Conservation (phyloP, 2,113 vertebrate genomes). For the Datnioides undecimradiatus region DNA sequence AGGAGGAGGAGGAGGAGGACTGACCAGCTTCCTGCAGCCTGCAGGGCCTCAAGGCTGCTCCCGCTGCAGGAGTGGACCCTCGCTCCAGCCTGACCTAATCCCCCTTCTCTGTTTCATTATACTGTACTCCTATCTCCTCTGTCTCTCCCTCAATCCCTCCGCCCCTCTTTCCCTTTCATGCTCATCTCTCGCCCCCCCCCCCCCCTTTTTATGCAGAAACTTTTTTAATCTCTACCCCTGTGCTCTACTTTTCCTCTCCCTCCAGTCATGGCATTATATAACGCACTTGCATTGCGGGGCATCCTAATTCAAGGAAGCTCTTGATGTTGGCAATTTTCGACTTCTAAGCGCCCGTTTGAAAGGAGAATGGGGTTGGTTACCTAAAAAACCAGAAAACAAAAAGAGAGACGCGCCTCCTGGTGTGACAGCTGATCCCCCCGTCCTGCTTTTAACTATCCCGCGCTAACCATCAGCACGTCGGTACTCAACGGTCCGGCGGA, state of each 20-base stretch:
- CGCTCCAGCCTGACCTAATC: slow-evolving; percentile 60
- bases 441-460: slow-evolving; percentile 48
- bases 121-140: slow-evolving; percentile 60
- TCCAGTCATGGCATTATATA: slow-evolving; percentile 80
- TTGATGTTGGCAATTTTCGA: slow-evolving; percentile 78
- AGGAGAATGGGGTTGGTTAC: slow-evolving; percentile 66
- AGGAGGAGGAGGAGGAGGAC: slow-evolving; percentile 12
- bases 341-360: slow-evolving; percentile 70
- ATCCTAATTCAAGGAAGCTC: slow-evolving; percentile 77
- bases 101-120: slow-evolving; percentile 54
- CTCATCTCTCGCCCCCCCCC: slow-evolving; percentile 45
- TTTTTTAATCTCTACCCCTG: slow-evolving; percentile 78
- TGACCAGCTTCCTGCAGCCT: slow-evolving; percentile 57
- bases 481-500: slow-evolving; percentile 40
- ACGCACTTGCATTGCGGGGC: slow-evolving; percentile 70
- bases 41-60: slow-evolving; percentile 33
- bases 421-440: slow-evolving; percentile 45
- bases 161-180: slow-evolving; percentile 59
- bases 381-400: slow-evolving; percentile 52
- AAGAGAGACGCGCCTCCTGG: slow-evolving; percentile 57
- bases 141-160: slow-evolving; percentile 61
- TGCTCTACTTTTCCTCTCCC: slow-evolving; percentile 78
- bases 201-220: slow-evolving; percentile 71
- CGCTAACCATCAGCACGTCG: slow-evolving; percentile 18
- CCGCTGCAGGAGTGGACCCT: slow-evolving; percentile 38